Conservation (phyloP, 2,888 invertebrate genomes). For the Axea sp. region DNA sequence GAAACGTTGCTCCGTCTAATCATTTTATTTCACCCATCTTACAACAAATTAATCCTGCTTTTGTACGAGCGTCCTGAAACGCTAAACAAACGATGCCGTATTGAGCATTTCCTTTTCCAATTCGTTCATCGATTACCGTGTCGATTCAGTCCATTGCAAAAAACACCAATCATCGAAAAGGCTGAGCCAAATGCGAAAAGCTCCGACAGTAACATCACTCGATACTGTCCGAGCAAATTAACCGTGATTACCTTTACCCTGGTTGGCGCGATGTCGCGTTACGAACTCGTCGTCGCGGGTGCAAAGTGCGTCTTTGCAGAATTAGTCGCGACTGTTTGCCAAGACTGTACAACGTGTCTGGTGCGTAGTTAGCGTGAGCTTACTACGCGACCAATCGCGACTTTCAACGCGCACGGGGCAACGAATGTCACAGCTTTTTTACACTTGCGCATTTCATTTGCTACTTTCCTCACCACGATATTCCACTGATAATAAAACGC, state of each 20-base stretch:
- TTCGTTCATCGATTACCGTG: too few relatives aligned
- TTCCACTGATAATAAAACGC: slow-evolving; percentile 2
- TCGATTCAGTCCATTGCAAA: slow-evolving; percentile 26
- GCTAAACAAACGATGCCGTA: too few relatives aligned
- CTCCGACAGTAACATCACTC: slow-evolving; percentile 22
- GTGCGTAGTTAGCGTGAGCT: slow-evolving; percentile 67
- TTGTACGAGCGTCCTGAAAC: too few relatives aligned
- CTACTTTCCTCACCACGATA: neutral
- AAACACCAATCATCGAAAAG: slow-evolving; percentile 6
- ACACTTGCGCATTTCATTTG: neutral
- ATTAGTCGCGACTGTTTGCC: slow-evolving; percentile 64
- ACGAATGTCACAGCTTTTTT: too few relatives aligned
- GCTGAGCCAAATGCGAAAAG: slow-evolving; percentile 39
- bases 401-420: slow-evolving; percentile 55
- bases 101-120: too few relatives aligned
- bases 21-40: too few relatives aligned
- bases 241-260: slow-evolving; percentile 43
- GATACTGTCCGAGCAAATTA: slow-evolving; percentile 40
- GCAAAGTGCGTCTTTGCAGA: slow-evolving; percentile 41
- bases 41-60: too few relatives aligned
- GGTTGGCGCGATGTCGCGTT: slow-evolving; percentile 10
- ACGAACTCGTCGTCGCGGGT: slow-evolving; percentile 26
- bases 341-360: slow-evolving; percentile 68
- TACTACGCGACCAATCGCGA: slow-evolving; percentile 67
- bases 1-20: too few relatives aligned